Base-by-base conservation (phyloP, 2,888 invertebrate genomes). In the Stenichneumon culpator region DNA sequence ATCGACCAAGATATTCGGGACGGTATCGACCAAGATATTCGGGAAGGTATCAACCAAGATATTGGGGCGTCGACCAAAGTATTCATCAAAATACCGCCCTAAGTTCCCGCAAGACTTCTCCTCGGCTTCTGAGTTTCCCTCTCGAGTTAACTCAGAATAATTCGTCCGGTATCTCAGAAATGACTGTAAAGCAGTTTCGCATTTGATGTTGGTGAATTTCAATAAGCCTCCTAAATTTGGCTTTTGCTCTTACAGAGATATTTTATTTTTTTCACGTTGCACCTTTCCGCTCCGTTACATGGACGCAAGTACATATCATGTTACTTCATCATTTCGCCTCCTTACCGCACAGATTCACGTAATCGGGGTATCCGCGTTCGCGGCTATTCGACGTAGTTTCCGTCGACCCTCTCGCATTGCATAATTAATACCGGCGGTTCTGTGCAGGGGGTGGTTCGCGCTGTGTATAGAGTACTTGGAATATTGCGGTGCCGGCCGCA, bases 351-450 rank as follows among this genome's bases (percentile, higher is more conserved):
- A 54, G 32, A n/a, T 83, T 73, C 36, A 52, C 67, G 25, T 36
- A 68, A 77, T 79, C 74, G 70, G 83, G 82, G 86, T 83, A 89
- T 88, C 89, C 85, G 85, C 77, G 84, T 83, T 79, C 75, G 79
- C 75, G 70, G 60, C 19, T 74, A 73, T 79, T 57, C 72, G 70
- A 60, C 68, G 73, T 28, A 47, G 57, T 74, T 75, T 72, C 70
- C 79, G 84, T 63, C 84, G 68, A 85, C 87, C 88, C 89, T 89
- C 87, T 79, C 39, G 68, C 82, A 86, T 80, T 91, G 87, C 88
- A 91, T 91, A 91, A 91, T 91, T 91, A 91, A 90, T 88, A 87
- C 86, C 68, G 60, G 82, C 77, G 86, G 82, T 87, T 83, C 83
- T 28, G 44, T 52, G 39, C 25, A 72, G 54, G 70, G 67, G 79